A percentile compares a stretch with the other conserved stretches of the same genome.
Evolutionary conservation across 2,113 vertebrate genomes (phyloP).

Genomic region (Trogon surrucura): DNA sequence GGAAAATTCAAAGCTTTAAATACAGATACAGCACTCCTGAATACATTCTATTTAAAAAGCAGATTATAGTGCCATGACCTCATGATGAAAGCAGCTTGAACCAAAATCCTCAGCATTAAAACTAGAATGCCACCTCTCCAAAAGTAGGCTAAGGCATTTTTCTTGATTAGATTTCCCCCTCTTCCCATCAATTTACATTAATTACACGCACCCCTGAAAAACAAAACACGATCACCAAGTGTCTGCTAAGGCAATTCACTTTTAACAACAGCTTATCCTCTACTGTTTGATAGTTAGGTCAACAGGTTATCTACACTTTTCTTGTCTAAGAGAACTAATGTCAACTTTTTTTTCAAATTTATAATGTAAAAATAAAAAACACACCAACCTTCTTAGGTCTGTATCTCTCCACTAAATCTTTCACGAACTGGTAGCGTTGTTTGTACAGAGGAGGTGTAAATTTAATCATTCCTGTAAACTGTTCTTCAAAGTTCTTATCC

Average conservation of each 20-base stretch:
- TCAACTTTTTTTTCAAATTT: not conserved
- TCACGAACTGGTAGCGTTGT: conserved; percentile 87
- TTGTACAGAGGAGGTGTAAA: conserved; percentile 86
- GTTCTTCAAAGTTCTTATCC: conserved; percentile 27
- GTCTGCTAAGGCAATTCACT: not conserved
- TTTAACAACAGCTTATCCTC: not conserved
- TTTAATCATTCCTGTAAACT: not conserved
- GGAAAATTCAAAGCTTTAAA: not conserved
- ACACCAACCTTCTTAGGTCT: conserved; percentile 86
- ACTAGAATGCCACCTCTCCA: not conserved
- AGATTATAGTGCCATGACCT: not conserved
- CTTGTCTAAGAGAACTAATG: not conserved
- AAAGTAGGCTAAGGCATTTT: not conserved
- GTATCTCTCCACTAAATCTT: conserved; percentile 81
- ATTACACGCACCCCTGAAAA: not conserved
- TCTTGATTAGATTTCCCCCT: not conserved
- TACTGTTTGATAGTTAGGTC: not conserved
- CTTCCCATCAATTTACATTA: not conserved
- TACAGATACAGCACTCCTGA: not conserved
- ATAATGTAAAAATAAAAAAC: not conserved
- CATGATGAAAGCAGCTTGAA: not conserved
- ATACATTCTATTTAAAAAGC: not conserved
- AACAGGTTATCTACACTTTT: not conserved
- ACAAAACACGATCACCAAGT: not conserved
- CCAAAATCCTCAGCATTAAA: not conserved